Evolutionary conservation across 2,113 vertebrate species (phyloP).

Genomic region (Calidris pygmaea): DNA sequence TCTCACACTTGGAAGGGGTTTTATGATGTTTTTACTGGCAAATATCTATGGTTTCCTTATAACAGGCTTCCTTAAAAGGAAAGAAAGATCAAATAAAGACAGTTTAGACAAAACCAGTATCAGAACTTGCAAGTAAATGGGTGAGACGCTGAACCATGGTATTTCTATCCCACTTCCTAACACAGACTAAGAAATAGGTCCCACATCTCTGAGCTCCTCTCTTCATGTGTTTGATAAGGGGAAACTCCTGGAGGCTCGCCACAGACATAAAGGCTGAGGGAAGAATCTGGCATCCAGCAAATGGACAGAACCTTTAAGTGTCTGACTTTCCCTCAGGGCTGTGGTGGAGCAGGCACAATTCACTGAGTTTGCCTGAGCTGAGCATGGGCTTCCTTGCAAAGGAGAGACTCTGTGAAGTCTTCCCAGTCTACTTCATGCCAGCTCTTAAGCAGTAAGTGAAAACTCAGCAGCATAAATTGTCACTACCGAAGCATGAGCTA

Average conservation of each 20-base stretch:
- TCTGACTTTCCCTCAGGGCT: background rate
- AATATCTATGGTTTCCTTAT: background rate
- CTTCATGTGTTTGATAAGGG: background rate
- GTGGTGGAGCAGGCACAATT: background rate
- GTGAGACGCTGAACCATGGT: background rate
- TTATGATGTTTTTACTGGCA: background rate
- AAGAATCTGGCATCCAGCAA: background rate
- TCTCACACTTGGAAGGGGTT: background rate
- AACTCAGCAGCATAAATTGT: background rate
- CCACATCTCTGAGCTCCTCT: background rate
- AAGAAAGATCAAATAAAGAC: background rate
- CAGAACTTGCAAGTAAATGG: background rate
- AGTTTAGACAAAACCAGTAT: background rate
- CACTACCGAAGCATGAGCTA: background rate
- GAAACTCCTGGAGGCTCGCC: background rate
- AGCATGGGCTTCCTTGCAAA: background rate
- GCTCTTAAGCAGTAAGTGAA: background rate
- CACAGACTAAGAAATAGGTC: background rate
- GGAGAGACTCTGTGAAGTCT: background rate
- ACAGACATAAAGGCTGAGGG: background rate
- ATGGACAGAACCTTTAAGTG: background rate
- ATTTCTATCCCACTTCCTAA: background rate
- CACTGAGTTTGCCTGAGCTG: background rate
- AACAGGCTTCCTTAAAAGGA: background rate
- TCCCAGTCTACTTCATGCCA: fast-evolving